Evolutionary conservation across 2,888 invertebrate species (phyloP).

Genomic region (Drosophila eohydei): DNA sequence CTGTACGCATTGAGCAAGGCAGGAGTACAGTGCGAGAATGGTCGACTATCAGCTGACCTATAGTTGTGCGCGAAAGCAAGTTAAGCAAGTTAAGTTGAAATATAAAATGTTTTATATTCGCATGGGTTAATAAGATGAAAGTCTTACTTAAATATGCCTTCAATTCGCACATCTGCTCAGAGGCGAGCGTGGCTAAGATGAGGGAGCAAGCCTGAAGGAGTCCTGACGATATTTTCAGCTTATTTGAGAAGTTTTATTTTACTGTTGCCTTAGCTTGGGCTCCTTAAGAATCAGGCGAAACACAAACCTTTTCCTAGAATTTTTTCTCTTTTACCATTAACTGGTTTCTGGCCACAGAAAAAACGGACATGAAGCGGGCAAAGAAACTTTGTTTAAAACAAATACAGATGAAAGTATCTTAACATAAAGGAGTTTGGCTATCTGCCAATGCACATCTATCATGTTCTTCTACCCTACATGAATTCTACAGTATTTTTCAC

Average conservation of each 20-base stretch:
- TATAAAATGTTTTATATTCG: background rate
- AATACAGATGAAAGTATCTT: background rate
- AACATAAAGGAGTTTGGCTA: background rate
- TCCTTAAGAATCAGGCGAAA: slow-evolving; percentile 61
- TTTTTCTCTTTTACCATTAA: slow-evolving; percentile 24
- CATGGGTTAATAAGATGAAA: slow-evolving; percentile 47
- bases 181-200: slow-evolving; percentile 30
- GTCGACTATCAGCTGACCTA: slow-evolving; percentile 32
- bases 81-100: background rate
- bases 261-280: slow-evolving; percentile 37
- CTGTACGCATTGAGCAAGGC: slow-evolving; percentile 30
- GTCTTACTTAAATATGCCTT: slow-evolving; percentile 55
- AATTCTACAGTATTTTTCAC: background rate
- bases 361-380: background rate
- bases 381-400: background rate
- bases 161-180: slow-evolving; percentile 39
- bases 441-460: background rate
- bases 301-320: slow-evolving; percentile 72
- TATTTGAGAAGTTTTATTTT: slow-evolving; percentile 33
- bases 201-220: slow-evolving; percentile 17
- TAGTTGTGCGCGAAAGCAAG: background rate
- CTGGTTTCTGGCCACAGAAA: slow-evolving; percentile 8
- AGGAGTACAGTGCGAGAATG: background rate
- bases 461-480: background rate
- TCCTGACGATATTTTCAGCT: slow-evolving; percentile 52